These are phyloP conservation scores for Plemyria rubiginata DNA, from an alignment of 2,888 invertebrate genomes.

Conservation along the genomic window DNA sequence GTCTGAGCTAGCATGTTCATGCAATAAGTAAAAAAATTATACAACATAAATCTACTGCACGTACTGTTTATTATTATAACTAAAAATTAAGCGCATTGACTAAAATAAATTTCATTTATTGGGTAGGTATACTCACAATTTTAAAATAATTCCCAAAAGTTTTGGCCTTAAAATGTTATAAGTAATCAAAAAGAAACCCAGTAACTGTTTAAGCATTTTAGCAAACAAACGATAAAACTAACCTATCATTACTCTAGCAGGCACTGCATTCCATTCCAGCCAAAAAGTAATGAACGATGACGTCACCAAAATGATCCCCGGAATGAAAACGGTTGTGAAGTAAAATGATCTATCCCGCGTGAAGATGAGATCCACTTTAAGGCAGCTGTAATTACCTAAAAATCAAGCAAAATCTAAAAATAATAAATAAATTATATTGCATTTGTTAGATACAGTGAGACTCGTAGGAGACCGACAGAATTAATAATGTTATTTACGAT, in stretches of 20 bases:
- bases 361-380: slow-evolving; percentile 96
- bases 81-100: slow-evolving; percentile 27
- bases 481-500: slow-evolving; percentile 50
- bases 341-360: slow-evolving; percentile 98
- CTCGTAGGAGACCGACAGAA: slow-evolving; percentile 45
- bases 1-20: slow-evolving; percentile 22
- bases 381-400: slow-evolving; percentile 98
- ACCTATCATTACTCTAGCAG: slow-evolving; percentile 98
- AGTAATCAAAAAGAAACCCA: slow-evolving; percentile 34
- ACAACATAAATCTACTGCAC: slow-evolving; percentile 4
- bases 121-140: slow-evolving; percentile 23
- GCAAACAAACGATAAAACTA: slow-evolving; percentile 76
- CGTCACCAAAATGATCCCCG: slow-evolving; percentile 97
- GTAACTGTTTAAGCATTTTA: slow-evolving; percentile 38
- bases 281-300: slow-evolving; percentile 99
- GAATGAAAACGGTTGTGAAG: slow-evolving; percentile 98
- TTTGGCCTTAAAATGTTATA: slow-evolving; percentile 30
- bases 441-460: slow-evolving; percentile 49
- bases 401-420: slow-evolving; percentile 78
- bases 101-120: slow-evolving; percentile 21
- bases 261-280: slow-evolving; percentile 98
- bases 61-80: not conserved
- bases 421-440: slow-evolving; percentile 58
- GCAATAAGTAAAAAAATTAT: slow-evolving; percentile 3
- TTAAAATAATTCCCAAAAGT: slow-evolving; percentile 25